Base-by-base conservation (phyloP, 35 echinoderm and acorn worm genomes). In the Acanthaster planci region DNA sequence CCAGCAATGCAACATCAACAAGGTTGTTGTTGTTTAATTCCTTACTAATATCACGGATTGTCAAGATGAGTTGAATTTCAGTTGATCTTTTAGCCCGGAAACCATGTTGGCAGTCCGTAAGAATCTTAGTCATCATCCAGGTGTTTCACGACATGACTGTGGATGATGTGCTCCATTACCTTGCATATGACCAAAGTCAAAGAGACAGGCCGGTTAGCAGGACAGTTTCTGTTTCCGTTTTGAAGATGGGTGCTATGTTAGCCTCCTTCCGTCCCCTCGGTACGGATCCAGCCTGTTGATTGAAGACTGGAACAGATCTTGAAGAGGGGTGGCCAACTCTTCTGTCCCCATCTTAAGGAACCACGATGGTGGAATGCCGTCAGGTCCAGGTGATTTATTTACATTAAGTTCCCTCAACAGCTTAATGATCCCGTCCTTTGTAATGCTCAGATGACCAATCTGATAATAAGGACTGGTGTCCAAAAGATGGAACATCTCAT, bases 231-330 rank as follows among this genome's bases (percentile, higher is more conserved):
- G 31, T 30, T 60, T 5, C 79, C 80, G 15, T 89, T 53, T 36
- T 89, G 34, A 79, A 91, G 8, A 92, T 58, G 2, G 84, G 19
- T 18, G 82, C 30, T 0, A 91, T 34, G 47, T 91, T 91, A 3
- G 90, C 84, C 18, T 86, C 40, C 37, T 72, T 86, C 84, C 84
- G 54, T 7, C 76, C 90, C 37, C 38, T n/a, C 1, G 90, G 84
- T 9, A 82, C 68, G 56, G 60, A 77, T 18, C 89, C 89, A 2
- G 79, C n/a, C n/a, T 58, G 51, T 85, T 54, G 29, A 90, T 56
- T 57, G 88, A 90, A 36, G 47, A 75, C 38, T 87, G 90, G 37
- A 92, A 92, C 12, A 92, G 37, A 42, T 92, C 77, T 22, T 57
- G 37, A 17, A 92, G 40, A 1, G 78, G 27, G 50, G 84, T 40